Evolutionary conservation across 2,888 invertebrate genomes (phyloP), one percentile per base, ranked within the genome.

Genomic region (Cryptocephalus primarius): DNA sequence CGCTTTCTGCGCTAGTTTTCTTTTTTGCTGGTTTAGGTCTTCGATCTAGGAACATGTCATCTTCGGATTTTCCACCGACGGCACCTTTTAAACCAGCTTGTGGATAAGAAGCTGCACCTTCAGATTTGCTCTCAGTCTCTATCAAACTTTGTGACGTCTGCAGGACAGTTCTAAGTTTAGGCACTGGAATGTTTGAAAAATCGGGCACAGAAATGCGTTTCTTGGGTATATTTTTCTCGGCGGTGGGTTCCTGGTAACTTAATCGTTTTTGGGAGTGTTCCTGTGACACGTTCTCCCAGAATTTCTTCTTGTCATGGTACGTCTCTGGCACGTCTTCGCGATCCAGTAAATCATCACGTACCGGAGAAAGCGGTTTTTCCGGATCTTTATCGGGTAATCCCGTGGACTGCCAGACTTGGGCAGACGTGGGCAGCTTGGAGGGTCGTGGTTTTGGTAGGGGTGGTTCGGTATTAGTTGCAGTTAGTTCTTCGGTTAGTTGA

Each of bases 401-500:
- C 22, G 22, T 22, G 22, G 22, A 22, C 2, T 22, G 22, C 22
- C 22, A 22, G 2, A 6, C 12, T 36, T 63, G 62, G n/a, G n/a
- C n/a, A n/a, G n/a, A n/a, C n/a, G n/a, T n/a, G 43, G 61, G 58
- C 48, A 55, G 48, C 56, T 62, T 57, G 42, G 54, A 53, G 44
- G 55, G 62, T 50, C 75, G 70, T 44, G 75, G 75, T 61, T 72
- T 75, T 55, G 75, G 74, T 67, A 70, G 72, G 52, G 75, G 75
- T 52, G 58, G 53, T 60, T 70, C 62, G 60, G 65, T 65, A 60
- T 66, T 65, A 49, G 63, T 54, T 52, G 63, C 53, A 58, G 65
- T 63, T 66, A 62, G 60, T 60, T 60, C 12, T 46, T 56, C 53
- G n/a, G 62, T 67, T 68, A 68, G 63, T 65, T 56, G 61, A 53